Evolutionary conservation across 1,140 invertebrate genomes (phyloP).

Genomic region (Ceratina japonica): DNA sequence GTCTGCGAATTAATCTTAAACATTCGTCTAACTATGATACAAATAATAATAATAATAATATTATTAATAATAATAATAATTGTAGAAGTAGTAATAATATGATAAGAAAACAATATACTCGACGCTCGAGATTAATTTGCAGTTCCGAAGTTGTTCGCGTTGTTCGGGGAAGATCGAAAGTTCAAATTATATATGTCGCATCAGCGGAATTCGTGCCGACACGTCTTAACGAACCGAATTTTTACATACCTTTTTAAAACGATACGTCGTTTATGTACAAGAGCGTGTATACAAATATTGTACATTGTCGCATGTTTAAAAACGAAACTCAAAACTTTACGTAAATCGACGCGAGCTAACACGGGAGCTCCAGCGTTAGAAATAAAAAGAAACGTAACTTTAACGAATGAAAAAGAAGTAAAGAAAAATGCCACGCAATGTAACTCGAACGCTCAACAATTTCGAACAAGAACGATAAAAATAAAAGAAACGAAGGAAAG

Average conservation of each 20-base stretch:
- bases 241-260: slow-evolving; percentile 27
- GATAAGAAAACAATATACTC: neutral
- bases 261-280: slow-evolving; percentile 31
- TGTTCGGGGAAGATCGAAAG: slow-evolving; percentile 9
- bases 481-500: neutral
- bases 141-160: neutral
- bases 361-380: neutral
- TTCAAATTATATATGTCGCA: slow-evolving; percentile 18
- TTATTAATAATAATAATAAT: too few species aligned
- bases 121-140: neutral
- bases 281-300: slow-evolving; percentile 28
- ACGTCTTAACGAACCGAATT: slow-evolving; percentile 8
- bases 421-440: slow-evolving; percentile 4
- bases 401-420: neutral
- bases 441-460: neutral
- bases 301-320: slow-evolving; percentile 4
- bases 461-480: neutral
- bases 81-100: neutral
- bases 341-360: slow-evolving; percentile 2
- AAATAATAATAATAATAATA: too few species aligned
- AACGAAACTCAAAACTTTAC: slow-evolving; percentile 22
- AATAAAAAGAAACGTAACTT: neutral
- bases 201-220: too few species aligned
- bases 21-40: neutral
- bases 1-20: neutral